Base-by-base conservation (phyloP, 1,140 invertebrate genomes). In the Philotrypesis tridentata region DNA sequence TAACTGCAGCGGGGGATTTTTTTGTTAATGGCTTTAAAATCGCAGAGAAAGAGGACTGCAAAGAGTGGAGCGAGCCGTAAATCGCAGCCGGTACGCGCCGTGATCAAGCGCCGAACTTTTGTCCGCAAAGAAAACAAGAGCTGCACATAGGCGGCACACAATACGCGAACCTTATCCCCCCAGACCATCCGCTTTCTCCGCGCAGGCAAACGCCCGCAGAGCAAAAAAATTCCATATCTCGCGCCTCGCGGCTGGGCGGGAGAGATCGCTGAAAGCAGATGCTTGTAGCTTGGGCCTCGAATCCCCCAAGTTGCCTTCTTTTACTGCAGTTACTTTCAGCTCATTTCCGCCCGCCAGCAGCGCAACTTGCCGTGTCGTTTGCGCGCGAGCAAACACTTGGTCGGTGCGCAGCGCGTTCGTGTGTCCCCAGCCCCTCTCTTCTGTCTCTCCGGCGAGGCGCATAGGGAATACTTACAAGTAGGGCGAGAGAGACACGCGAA, bases 191-290 rank as follows among this genome's bases (percentile, higher is more conserved):
- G n/a, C n/a, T n/a, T n/a, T 17, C 48, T 17, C 31, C 0, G 12
- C 9, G 27, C 31, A 33, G 40, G 17, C 33, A 67, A 63, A 43
- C 60, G 55, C 25, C n/a, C 25, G 43, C 48, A 55, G 48, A 21
- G n/a, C n/a, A n/a, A 61, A 29, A 72, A 79, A 79, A 71, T 79
- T 79, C 68, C 68, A 79, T 70, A 79, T 79, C 76, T 68, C 76
- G 65, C 61, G 43, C 29, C 60, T 37, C 43, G n/a, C n/a, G 11
- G 48, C 33, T 29, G 48, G 31, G 60, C 17, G 11, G n/a, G 43
- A 70, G 76, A 77, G 67, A 77, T 77, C 55, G 67, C 80, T 82
- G 80, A 82, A 48, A 82, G 80, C 80, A 77, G 80, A 82, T 71
- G 65, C 73, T 77, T 72, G 73, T 82, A 77, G 63, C 31, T n/a